phyloP scores from a whole-genome alignment of 2,113 vertebrate genomes.

The Microcebus griseorufus region DNA sequence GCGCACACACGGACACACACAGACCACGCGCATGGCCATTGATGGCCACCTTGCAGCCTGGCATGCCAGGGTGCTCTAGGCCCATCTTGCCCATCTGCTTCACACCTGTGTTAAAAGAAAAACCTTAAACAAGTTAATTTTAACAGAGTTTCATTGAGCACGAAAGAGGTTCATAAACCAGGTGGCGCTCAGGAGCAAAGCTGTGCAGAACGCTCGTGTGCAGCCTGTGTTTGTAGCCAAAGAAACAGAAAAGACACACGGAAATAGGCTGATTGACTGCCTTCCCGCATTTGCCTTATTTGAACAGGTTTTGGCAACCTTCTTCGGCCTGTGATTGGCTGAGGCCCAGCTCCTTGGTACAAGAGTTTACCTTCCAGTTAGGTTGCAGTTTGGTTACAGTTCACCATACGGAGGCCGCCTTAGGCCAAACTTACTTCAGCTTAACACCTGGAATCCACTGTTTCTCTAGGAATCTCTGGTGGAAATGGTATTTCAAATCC shows the following conservation, averaged over 20 bases:
- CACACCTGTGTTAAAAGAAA: background rate
- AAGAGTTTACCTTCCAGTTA: background rate
- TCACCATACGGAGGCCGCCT: background rate
- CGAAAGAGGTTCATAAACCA: background rate
- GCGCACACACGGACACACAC: accelerated
- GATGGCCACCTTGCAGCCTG: background rate
- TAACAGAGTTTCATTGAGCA: background rate
- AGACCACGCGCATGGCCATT: background rate
- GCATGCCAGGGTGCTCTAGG: background rate
- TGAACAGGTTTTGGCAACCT: background rate
- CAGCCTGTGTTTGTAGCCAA: background rate
- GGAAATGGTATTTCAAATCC: background rate
- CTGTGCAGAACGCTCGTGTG: background rate
- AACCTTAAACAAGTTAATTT: background rate
- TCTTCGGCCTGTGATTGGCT: background rate
- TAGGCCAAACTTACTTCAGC: background rate
- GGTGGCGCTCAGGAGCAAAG: background rate
- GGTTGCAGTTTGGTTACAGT: background rate
- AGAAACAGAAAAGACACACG: background rate
- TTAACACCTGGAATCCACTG: background rate
- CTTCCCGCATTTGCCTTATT: background rate
- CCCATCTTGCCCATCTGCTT: background rate
- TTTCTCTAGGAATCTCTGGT: background rate
- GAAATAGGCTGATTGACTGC: background rate
- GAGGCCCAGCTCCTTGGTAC: background rate